These are phyloP conservation scores for Lacerta viridis DNA, from an alignment of 2,797 vertebrate species.

Conservation along the genomic window DNA sequence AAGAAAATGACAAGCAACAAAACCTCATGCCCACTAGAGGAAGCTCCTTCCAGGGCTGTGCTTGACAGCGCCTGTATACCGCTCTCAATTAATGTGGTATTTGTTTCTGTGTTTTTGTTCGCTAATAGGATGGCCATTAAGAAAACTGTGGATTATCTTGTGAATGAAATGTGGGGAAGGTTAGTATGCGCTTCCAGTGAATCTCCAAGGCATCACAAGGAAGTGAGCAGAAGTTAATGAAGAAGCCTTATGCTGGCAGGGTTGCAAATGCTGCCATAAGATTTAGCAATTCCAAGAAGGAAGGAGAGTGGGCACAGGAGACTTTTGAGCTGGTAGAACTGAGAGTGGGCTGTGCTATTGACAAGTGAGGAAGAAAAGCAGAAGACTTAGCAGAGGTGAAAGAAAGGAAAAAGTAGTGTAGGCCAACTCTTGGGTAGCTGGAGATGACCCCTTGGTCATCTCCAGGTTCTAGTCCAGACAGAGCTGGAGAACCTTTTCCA, in stretches of 20 bases:
- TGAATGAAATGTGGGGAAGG: slow-evolving; percentile 5
- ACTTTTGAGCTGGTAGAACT: not conserved
- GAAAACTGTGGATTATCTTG: slow-evolving; percentile 2
- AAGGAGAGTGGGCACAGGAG: not conserved
- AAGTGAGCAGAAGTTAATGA: not conserved
- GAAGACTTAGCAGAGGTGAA: not conserved
- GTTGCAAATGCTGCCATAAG: not conserved
- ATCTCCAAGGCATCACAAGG: slow-evolving; percentile 5
- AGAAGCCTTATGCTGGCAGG: not conserved
- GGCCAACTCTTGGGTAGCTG: not conserved
- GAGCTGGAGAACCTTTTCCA: no score
- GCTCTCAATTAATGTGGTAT: not conserved
- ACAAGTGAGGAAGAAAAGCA: not conserved
- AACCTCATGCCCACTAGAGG: not conserved
- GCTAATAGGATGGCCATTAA: not conserved
- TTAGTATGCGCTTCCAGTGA: not conserved
- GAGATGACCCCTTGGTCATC: not conserved
- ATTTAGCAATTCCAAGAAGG: not conserved
- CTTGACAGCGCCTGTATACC: not conserved
- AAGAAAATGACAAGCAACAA: not conserved
- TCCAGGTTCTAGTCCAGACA: no score
- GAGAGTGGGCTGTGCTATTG: not conserved
- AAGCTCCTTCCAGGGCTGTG: not conserved
- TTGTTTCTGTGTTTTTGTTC: slow-evolving; percentile 34
- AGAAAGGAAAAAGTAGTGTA: not conserved